Conservation (phyloP, 2,888 invertebrate species). For the Gymnosoma rotundatum region DNA sequence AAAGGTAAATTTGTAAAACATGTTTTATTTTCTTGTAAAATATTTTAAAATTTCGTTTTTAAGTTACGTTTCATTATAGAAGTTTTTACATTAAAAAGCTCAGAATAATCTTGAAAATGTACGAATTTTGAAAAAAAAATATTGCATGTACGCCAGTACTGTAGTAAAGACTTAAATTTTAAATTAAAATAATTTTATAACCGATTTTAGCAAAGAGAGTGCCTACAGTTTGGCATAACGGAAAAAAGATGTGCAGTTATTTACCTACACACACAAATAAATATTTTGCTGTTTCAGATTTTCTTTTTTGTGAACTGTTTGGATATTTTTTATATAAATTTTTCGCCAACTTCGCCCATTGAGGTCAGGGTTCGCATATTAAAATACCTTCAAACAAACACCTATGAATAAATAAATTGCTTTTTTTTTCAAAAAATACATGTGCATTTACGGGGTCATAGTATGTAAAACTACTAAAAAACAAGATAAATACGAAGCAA, state of each 20-base stretch:
- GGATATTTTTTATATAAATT: slow-evolving; percentile 16
- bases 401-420: slow-evolving; percentile 6
- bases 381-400: slow-evolving; percentile 40
- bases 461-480: background rate
- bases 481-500: slow-evolving; percentile 9
- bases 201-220: too few species aligned
- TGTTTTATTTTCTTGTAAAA: too few species aligned
- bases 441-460: slow-evolving; percentile 30
- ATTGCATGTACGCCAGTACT: too few species aligned
- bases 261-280: background rate
- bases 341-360: slow-evolving; percentile 52
- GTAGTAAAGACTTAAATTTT: too few species aligned
- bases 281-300: slow-evolving; percentile 18
- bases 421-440: background rate
- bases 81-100: too few species aligned
- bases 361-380: slow-evolving; percentile 68
- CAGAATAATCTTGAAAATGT: too few species aligned
- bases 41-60: too few species aligned
- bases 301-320: slow-evolving; percentile 23
- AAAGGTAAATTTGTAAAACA: too few species aligned
- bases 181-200: too few species aligned
- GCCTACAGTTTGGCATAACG: too few species aligned
- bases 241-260: background rate
- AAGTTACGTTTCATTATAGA: too few species aligned
- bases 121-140: too few species aligned